Conservation (phyloP, 2,797 vertebrate genomes). For the Petrocephalus sullivani region DNA sequence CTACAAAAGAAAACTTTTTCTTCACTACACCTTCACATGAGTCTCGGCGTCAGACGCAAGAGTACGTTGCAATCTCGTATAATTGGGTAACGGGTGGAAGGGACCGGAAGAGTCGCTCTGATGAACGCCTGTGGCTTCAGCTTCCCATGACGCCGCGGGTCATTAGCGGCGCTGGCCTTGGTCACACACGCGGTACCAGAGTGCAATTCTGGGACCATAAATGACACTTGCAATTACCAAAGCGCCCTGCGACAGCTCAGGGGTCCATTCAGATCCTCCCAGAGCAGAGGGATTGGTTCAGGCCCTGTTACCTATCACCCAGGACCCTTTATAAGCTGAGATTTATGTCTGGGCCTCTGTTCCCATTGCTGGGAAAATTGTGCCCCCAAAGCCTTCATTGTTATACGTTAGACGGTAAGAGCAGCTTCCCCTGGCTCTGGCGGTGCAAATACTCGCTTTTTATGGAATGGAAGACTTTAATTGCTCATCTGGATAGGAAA, state of each 20-base stretch:
- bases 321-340: neutral
- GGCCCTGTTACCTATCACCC: neutral
- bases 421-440: neutral
- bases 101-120: neutral
- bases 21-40: no score
- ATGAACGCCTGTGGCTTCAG: neutral
- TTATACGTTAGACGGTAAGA: neutral
- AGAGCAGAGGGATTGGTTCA: neutral
- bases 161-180: neutral
- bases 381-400: neutral
- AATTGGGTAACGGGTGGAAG: neutral
- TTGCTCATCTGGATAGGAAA: slow-evolving; percentile 9
- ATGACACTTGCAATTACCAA: neutral
- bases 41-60: neutral
- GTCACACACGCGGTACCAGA: neutral
- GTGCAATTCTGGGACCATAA: neutral
- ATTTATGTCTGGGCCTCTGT: neutral
- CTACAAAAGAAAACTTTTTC: neutral
- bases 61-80: neutral
- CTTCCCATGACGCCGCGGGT: neutral
- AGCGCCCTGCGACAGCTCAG: neutral
- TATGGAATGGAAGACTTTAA: neutral
- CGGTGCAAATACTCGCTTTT: neutral
- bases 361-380: neutral
- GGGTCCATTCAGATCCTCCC: neutral